Percentiles rank a stretch among this genome's conserved stretches.
phyloP scores from a whole-genome alignment of 1,140 invertebrate genomes.

The Anastrepha obliqua region DNA sequence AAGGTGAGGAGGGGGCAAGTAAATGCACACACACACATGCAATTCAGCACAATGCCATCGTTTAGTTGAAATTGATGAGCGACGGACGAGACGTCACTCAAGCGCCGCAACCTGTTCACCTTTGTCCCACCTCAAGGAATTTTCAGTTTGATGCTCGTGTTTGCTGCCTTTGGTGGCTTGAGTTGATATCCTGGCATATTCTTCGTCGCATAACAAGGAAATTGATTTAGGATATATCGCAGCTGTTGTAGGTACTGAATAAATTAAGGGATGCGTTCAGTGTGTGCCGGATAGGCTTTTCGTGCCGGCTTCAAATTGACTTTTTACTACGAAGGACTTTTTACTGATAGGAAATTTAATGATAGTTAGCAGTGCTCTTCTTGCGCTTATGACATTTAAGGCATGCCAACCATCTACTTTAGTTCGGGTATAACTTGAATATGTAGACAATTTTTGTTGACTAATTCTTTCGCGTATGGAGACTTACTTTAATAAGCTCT shows the following conservation, averaged over 20 bases:
- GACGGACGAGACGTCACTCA: constrained; percentile 17
- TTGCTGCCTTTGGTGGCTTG: neutral
- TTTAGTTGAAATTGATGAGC: constrained; percentile 31
- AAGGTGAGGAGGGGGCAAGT: neutral
- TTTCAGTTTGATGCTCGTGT: neutral
- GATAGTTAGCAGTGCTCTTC: too few species aligned
- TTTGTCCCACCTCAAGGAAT: constrained; percentile 3
- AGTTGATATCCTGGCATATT: neutral
- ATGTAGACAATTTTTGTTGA: too few species aligned
- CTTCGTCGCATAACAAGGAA: constrained; percentile 32
- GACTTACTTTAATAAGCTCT: too few species aligned
- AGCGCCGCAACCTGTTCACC: constrained; percentile 11
- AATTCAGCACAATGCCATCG: neutral
- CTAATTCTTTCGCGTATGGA: too few species aligned
- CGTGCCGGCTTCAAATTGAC: too few species aligned
- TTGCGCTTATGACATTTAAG: too few species aligned
- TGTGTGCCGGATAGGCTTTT: neutral
- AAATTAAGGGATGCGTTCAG: neutral
- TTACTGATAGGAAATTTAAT: too few species aligned
- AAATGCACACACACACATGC: neutral
- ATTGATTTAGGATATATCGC: constrained; percentile 47
- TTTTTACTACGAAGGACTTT: too few species aligned
- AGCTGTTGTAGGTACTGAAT: constrained; percentile 34
- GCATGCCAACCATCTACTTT: too few species aligned
- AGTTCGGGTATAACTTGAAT: too few species aligned